Percentiles rank a stretch among this genome's conserved stretches.
phyloP scores from a whole-genome alignment of 2,113 vertebrate species.

The Pituophis catenifer region DNA sequence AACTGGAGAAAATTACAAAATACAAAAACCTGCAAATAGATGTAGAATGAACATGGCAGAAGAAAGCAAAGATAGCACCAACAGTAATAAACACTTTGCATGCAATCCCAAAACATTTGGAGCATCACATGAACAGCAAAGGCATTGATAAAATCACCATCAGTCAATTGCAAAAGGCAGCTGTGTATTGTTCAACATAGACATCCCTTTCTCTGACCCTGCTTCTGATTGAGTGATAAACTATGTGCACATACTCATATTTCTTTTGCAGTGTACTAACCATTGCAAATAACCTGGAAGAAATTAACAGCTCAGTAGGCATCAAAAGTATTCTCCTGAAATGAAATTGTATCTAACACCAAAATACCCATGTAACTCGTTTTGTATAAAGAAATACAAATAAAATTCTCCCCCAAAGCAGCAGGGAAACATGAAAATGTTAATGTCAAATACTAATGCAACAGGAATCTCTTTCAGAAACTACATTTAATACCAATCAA shows the following conservation, averaged over 20 bases:
- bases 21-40: not conserved
- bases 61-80: not conserved
- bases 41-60: not conserved
- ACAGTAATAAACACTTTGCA: not conserved
- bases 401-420: not conserved
- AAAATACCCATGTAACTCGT: not conserved
- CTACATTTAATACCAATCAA: constrained; percentile 10
- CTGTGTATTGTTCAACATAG: not conserved
- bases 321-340: not conserved
- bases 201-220: not conserved
- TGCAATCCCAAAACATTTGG: not conserved
- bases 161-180: not conserved
- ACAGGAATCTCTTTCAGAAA: constrained; percentile 7
- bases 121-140: not conserved
- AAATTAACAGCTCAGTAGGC: not conserved
- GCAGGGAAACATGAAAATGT: constrained; percentile 10
- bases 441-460: constrained; percentile 1
- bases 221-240: not conserved
- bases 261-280: not conserved
- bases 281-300: not conserved
- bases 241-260: not conserved
- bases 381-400: constrained; percentile 10
- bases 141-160: not conserved
- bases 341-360: not conserved
- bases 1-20: not conserved